phyloP scores from a whole-genome alignment of 2,113 vertebrate genomes.

The Cololabis saira region DNA sequence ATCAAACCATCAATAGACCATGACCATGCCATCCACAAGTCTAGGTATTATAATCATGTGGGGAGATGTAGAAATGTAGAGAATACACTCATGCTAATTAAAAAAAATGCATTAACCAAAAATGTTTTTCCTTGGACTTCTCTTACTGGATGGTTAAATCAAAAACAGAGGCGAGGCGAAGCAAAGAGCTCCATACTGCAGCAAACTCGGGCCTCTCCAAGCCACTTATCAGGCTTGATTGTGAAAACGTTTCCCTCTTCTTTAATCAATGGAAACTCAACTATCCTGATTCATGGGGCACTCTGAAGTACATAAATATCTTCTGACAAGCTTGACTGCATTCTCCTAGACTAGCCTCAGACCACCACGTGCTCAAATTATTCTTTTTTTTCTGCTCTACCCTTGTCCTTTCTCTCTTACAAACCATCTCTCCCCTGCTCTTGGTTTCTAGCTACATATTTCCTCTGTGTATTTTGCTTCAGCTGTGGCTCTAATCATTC shows the following conservation, averaged over 20 bases:
- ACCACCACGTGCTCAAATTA: constrained; percentile 12
- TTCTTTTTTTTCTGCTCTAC: constrained; percentile 28
- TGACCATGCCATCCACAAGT: constrained; percentile 2
- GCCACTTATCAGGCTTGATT: constrained; percentile 74
- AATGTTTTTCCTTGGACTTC: background rate
- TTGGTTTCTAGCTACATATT: background rate
- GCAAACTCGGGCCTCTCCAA: constrained; percentile 59
- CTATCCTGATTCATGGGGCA: constrained; percentile 74
- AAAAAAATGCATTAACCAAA: background rate
- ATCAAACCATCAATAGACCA: constrained; percentile 8
- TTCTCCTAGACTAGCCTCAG: constrained; percentile 24
- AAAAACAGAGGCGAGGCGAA: constrained; percentile 13
- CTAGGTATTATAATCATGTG: background rate
- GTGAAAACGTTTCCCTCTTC: constrained; percentile 77
- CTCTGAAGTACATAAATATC: constrained; percentile 79
- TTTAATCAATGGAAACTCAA: constrained; percentile 81
- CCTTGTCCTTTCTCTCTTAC: constrained; percentile 6
- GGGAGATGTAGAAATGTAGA: background rate
- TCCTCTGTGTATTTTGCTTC: constrained; percentile 20
- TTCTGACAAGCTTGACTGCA: constrained; percentile 69
- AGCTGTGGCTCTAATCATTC: constrained; percentile 59
- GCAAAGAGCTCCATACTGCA: constrained; percentile 22
- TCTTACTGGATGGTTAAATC: constrained; percentile 34
- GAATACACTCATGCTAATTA: no score
- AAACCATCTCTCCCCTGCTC: constrained; percentile 4